A percentile compares a stretch with the other conserved stretches of the same genome.
These are phyloP conservation scores for Pygocentrus nattereri DNA, from an alignment of 2,797 vertebrate genomes.

Conservation along the genomic window DNA sequence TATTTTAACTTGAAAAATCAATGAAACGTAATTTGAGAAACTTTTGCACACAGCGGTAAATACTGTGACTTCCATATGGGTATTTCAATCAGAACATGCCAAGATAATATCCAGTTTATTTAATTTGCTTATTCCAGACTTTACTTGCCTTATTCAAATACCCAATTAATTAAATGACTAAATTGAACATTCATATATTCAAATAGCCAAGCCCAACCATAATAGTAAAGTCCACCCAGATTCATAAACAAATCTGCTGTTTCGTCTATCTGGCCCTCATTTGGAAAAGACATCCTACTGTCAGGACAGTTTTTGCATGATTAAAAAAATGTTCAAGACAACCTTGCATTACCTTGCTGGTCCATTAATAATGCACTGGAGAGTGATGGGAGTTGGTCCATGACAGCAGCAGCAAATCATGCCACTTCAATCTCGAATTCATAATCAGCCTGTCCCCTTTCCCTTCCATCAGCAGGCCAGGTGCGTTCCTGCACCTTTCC, in stretches of 20 bases:
- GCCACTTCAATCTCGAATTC: constrained; percentile 60
- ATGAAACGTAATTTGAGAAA: too few species aligned
- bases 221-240: constrained; percentile 9
- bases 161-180: background rate
- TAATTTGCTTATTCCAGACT: too few species aligned
- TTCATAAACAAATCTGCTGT: constrained; percentile 25
- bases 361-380: constrained; percentile 76
- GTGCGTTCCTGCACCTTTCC: background rate
- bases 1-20: too few species aligned
- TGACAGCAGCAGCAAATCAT: constrained; percentile 81
- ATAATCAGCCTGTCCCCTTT: constrained; percentile 44
- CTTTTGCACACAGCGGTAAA: too few species aligned
- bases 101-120: background rate
- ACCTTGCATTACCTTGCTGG: constrained; percentile 68
- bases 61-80: too few species aligned
- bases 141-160: background rate
- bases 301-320: constrained; percentile 74
- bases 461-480: constrained; percentile 7
- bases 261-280: constrained; percentile 42
- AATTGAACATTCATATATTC: constrained; percentile 3
- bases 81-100: background rate
- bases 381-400: constrained; percentile 75
- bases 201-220: background rate
- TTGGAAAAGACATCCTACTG: constrained; percentile 60
- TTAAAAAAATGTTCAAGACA: constrained; percentile 75